Conservation (phyloP, 2,797 vertebrate species). For the Dermochelys coriacea region DNA sequence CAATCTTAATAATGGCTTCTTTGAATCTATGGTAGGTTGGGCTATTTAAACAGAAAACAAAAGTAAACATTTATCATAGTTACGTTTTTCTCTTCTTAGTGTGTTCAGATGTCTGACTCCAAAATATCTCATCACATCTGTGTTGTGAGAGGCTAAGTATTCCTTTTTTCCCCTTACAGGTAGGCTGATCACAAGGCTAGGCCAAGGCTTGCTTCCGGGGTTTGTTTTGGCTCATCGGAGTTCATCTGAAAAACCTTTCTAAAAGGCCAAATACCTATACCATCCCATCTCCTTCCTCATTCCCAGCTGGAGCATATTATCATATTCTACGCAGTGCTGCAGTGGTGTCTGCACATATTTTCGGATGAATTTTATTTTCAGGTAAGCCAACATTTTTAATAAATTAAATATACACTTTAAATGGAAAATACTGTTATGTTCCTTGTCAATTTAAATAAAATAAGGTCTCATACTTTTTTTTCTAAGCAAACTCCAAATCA, state of each 20-base stretch:
- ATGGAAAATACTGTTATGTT: background rate
- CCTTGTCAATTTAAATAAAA: background rate
- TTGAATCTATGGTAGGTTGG: background rate
- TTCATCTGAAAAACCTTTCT: slow-evolving; percentile 21
- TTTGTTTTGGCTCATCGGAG: background rate
- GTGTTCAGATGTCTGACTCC: background rate
- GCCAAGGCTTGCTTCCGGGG: background rate
- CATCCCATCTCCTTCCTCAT: rapidly evolving
- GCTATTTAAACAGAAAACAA: background rate
- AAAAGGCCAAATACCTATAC: background rate
- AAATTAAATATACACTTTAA: background rate
- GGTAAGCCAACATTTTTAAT: slow-evolving; percentile 35
- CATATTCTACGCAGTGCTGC: background rate
- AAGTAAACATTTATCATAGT: background rate
- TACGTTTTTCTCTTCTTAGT: background rate
- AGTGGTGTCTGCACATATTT: background rate
- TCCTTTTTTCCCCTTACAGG: slow-evolving; percentile 48
- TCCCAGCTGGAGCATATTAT: background rate
- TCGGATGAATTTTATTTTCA: slow-evolving; percentile 37
- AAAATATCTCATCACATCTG: background rate
- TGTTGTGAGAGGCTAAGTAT: background rate
- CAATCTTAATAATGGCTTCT: background rate
- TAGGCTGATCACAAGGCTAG: background rate
- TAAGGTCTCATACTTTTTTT: background rate
- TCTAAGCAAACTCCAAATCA: background rate